A percentile compares a stretch with the other conserved stretches of the same genome.
Conservation (phyloP, 1,140 invertebrate species). For the Neodiprion fabricii region DNA sequence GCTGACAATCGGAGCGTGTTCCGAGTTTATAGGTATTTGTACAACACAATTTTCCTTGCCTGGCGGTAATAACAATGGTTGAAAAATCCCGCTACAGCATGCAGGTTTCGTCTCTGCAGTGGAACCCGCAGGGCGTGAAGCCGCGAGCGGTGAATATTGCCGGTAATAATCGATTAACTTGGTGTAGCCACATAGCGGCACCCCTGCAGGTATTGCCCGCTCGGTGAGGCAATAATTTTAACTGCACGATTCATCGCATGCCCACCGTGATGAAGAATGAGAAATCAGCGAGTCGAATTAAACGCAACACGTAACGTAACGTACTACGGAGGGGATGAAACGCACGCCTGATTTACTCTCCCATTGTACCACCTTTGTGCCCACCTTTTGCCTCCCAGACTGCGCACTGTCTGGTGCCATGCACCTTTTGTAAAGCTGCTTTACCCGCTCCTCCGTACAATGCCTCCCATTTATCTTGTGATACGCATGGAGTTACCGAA, state of each 20-base stretch:
- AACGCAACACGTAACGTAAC: background rate
- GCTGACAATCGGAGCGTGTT: background rate
- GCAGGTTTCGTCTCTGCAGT: background rate
- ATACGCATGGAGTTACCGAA: too few species aligned
- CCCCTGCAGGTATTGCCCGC: constrained; percentile 10
- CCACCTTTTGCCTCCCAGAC: too few species aligned
- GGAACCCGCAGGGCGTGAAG: constrained; percentile 10
- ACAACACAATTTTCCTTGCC: constrained; percentile 48
- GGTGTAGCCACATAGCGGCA: constrained; percentile 10
- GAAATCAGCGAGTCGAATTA: background rate
- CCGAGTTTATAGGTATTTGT: constrained; percentile 36
- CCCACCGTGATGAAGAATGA: constrained; percentile 1
- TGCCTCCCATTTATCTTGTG: too few species aligned
- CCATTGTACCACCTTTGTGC: background rate
- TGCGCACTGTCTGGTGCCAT: too few species aligned
- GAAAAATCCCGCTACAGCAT: background rate
- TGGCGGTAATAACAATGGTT: constrained; percentile 14
- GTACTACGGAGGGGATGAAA: background rate
- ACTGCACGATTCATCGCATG: constrained; percentile 15
- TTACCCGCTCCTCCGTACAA: too few species aligned
- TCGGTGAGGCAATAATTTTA: background rate
- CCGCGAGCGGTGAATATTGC: constrained; percentile 30
- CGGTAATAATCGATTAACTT: constrained; percentile 45
- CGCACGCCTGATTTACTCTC: background rate
- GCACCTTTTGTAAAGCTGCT: too few species aligned